These are phyloP conservation scores for Meloe dianella DNA, from an alignment of 2,888 invertebrate genomes.

Conservation along the genomic window DNA sequence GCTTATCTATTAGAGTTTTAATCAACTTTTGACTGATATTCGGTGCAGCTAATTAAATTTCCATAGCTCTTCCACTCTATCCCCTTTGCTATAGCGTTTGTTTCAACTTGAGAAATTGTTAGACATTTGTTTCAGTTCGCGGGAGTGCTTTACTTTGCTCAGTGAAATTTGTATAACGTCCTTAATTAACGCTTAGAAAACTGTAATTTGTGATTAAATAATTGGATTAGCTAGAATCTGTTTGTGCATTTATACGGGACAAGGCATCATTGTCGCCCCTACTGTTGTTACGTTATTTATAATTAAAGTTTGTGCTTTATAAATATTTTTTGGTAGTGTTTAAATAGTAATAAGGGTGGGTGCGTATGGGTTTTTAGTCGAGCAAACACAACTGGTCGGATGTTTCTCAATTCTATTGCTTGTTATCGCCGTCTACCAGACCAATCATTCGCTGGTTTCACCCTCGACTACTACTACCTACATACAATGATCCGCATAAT, in stretches of 20 bases:
- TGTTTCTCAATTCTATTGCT: slow-evolving; percentile 39
- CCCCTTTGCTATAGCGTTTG: slow-evolving; percentile 29
- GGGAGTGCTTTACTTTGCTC: slow-evolving; percentile 40
- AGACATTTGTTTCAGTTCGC: slow-evolving; percentile 48
- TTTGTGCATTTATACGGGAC: slow-evolving; percentile 35
- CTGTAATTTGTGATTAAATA: slow-evolving; percentile 49
- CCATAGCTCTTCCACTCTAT: slow-evolving; percentile 40
- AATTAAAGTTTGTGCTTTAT: slow-evolving; percentile 35
- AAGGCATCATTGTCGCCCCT: not conserved
- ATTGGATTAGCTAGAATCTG: slow-evolving; percentile 45
- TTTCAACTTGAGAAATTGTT: slow-evolving; percentile 48
- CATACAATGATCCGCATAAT: slow-evolving; percentile 45
- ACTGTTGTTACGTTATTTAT: not conserved
- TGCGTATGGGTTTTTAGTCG: not conserved
- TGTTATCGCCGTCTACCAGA: slow-evolving; percentile 46
- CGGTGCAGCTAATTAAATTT: slow-evolving; percentile 51
- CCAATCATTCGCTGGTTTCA: slow-evolving; percentile 44
- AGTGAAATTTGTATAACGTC: slow-evolving; percentile 46
- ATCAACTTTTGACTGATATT: slow-evolving; percentile 52
- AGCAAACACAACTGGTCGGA: slow-evolving; percentile 23
- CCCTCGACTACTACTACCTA: slow-evolving; percentile 35
- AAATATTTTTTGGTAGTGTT: slow-evolving; percentile 37
- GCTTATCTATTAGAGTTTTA: slow-evolving; percentile 33
- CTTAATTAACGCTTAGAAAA: slow-evolving; percentile 51
- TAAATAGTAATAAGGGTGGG: slow-evolving; percentile 12